Evolutionary conservation across 1,140 invertebrate species (phyloP).

Genomic region (Drosophila dunni): DNA sequence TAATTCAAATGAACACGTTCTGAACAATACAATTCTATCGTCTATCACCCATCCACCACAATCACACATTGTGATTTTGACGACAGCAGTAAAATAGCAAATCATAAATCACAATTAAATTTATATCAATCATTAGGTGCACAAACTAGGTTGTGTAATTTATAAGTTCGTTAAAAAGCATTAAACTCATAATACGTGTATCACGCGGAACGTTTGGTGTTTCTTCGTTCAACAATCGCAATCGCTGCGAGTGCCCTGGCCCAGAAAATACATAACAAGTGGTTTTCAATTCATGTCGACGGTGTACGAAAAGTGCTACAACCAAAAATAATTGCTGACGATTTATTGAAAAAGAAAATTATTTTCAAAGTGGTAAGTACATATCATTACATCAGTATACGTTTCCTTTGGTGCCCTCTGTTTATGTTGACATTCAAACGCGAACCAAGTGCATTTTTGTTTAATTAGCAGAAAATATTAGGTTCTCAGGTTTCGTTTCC

Average conservation of each 20-base stretch:
- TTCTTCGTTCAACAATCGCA: constrained; percentile 54
- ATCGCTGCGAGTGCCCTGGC: constrained; percentile 36
- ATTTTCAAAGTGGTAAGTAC: constrained; percentile 49
- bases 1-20: too few species aligned
- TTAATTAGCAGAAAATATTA: constrained; percentile 56
- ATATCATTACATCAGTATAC: constrained; percentile 3
- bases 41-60: constrained; percentile 38
- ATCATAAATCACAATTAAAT: constrained; percentile 47
- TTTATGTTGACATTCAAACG: constrained; percentile 19
- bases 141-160: constrained; percentile 42
- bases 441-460: constrained; percentile 26
- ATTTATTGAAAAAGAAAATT: constrained; percentile 17
- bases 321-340: constrained; percentile 31
- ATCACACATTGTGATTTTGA: constrained; percentile 51
- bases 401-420: neutral
- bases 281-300: constrained; percentile 59
- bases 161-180: constrained; percentile 9
- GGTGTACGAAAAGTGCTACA: constrained; percentile 51
- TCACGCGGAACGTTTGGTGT: constrained; percentile 63
- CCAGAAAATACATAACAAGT: constrained; percentile 72
- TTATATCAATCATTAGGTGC: constrained; percentile 33
- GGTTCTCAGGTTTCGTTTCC: constrained; percentile 54
- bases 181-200: constrained; percentile 38
- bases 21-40: constrained; percentile 1
- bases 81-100: constrained; percentile 49